Conservation (phyloP, 2,797 vertebrate species). For the Periophthalmus magnuspinnatus region DNA sequence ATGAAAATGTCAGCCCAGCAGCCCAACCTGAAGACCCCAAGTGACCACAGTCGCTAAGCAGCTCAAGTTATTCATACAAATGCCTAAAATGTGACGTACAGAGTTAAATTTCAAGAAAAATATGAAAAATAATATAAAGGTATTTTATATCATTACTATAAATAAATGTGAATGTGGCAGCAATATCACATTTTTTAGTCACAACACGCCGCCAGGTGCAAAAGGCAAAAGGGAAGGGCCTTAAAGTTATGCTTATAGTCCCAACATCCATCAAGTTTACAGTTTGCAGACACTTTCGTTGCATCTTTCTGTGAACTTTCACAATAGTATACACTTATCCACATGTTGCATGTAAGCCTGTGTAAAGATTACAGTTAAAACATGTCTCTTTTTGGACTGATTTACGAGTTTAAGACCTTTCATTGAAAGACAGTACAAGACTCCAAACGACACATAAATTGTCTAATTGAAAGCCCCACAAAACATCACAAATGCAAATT, state of each 20-base stretch:
- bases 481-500: slow-evolving; percentile 15
- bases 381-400: neutral
- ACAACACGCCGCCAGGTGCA: too few relatives aligned
- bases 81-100: too few relatives aligned
- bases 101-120: too few relatives aligned
- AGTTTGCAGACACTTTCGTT: neutral
- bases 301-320: too few relatives aligned
- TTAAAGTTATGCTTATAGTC: too few relatives aligned
- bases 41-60: neutral
- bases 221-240: too few relatives aligned
- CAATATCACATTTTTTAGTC: too few relatives aligned
- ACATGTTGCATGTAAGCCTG: neutral
- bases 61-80: neutral
- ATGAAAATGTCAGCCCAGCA: slow-evolving; percentile 3
- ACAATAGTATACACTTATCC: neutral
- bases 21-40: neutral
- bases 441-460: slow-evolving; percentile 11
- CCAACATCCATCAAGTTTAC: neutral
- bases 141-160: too few relatives aligned
- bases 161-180: too few relatives aligned
- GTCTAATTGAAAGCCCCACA: slow-evolving; percentile 23
- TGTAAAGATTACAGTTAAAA: neutral
- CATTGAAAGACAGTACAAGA: neutral
- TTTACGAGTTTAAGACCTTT: neutral
- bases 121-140: too few relatives aligned